Percentiles rank a stretch among this genome's conserved stretches.
Conservation (phyloP, 1,140 invertebrate species). For the Nylanderia fulva region DNA sequence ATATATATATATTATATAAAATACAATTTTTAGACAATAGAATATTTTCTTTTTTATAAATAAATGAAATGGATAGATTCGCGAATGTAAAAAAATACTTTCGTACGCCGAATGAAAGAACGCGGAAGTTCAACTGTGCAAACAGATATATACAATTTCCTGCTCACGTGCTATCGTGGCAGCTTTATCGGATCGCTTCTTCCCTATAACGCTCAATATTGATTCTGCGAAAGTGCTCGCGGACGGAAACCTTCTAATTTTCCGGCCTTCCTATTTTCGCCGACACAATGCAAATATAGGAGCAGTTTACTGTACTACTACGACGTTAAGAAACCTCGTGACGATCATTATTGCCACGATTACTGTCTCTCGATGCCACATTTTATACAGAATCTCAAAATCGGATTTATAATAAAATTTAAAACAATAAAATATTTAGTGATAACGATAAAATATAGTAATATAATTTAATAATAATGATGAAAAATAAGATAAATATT, state of each 20-base stretch:
- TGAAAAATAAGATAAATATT: too few species aligned
- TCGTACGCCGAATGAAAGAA: background rate
- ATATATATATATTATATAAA: too few species aligned
- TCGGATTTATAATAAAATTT: background rate
- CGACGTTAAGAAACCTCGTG: background rate
- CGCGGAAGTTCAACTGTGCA: background rate
- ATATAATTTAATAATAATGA: too few species aligned
- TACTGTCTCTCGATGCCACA: background rate
- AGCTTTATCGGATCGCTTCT: slow-evolving; percentile 79
- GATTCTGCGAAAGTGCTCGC: slow-evolving; percentile 77
- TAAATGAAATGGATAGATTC: background rate
- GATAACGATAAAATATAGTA: too few species aligned
- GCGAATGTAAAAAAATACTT: background rate
- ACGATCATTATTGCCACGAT: background rate
- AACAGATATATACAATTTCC: background rate
- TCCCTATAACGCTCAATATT: slow-evolving; percentile 78
- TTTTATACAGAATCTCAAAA: background rate
- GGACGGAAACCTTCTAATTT: slow-evolving; percentile 81
- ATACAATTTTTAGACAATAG: too few species aligned
- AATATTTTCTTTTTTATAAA: background rate
- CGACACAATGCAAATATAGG: slow-evolving; percentile 78
- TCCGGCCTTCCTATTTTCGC: slow-evolving; percentile 75
- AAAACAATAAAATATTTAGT: too few species aligned
- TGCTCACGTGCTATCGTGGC: slow-evolving; percentile 35
- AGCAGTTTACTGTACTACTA: slow-evolving; percentile 21